Evolutionary conservation across 2,797 vertebrate genomes (phyloP), one percentile per base, ranked within the genome.

Genomic region (Knipowitschia caucasica): DNA sequence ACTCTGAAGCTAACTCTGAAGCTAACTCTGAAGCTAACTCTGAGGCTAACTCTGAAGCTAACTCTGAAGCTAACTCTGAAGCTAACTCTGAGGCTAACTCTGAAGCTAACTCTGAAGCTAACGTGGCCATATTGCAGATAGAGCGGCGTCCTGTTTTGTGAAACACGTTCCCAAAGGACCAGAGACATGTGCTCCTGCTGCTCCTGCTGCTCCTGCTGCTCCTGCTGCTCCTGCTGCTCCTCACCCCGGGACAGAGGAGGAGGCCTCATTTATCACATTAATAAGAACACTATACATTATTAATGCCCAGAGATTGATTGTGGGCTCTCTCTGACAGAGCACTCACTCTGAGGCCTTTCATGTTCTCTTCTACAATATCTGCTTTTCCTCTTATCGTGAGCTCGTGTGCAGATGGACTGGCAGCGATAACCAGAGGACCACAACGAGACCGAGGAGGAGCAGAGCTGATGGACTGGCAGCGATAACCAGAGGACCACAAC

Each of bases 391-490:
- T 52, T 11, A 39, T 59, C 25, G 31, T 53, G 73, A 68, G 64
- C 73, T 54, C 54, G 50, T 42, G 61, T 75, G 73, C 79, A 84
- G 80, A 88, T 80, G 79, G 76, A 62, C 67, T 75, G 69, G 56
- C 59, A 79, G 77, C 69, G 81, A 88, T 88, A 85, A 86, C 62
- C n/a, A 78, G 64, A 29, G 56, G 69, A 70, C 77, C 78, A 83
- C 81, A 81, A 83, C 81, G 68, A 75, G 59, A 56, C n/a, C n/a
- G n/a, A n/a, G n/a, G n/a, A n/a, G n/a, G n/a, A n/a, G n/a, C n/a
- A n/a, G n/a, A n/a, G n/a, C n/a, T n/a, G n/a, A n/a, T n/a, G n/a
- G n/a, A n/a, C n/a, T n/a, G 71, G 64, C 71, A 31, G 51, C 6
- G 66, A 73, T 82, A 64, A 84, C 62, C n/a, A 78, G 64, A 29